Evolutionary conservation across 53 echinoderm and acorn worm species (phyloP).

Genomic region (Arbacia lixula): DNA sequence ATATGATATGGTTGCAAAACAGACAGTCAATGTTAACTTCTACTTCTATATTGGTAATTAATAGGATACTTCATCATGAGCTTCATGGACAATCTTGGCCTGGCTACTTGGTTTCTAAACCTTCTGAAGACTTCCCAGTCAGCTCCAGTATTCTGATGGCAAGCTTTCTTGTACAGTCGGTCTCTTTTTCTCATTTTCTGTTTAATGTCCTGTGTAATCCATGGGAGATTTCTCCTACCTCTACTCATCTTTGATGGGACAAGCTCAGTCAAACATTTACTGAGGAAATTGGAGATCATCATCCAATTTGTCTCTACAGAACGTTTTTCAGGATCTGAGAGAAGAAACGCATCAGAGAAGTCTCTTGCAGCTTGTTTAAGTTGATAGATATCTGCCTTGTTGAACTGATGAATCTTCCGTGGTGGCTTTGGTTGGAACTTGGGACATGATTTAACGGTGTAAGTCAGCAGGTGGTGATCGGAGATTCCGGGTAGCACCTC

Average conservation of each 20-base stretch:
- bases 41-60: no score
- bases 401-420: conserved; percentile 2
- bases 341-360: conserved; percentile 3
- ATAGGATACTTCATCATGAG: background rate
- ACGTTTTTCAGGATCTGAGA: conserved; percentile 3
- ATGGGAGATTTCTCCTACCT: conserved; percentile 45
- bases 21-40: no score
- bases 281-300: conserved; percentile 5
- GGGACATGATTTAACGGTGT: background rate
- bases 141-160: background rate
- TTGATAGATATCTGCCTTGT: background rate
- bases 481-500: conserved; percentile 8
- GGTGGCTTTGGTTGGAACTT: background rate
- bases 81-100: background rate
- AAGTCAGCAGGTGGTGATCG: conserved; percentile 15
- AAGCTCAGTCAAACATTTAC: conserved; percentile 2
- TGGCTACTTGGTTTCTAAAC: conserved; percentile 9
- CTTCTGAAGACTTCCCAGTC: background rate
- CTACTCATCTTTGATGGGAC: conserved; percentile 44
- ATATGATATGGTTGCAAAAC: no score
- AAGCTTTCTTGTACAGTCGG: conserved; percentile 32
- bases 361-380: background rate
- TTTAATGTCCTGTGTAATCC: conserved; percentile 24
- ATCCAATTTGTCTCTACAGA: conserved; percentile 28
- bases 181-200: conserved; percentile 37